Percentiles rank a stretch among this genome's conserved stretches.
These are phyloP conservation scores for Drosophila infuscata DNA, from an alignment of 2,888 invertebrate species.

Conservation along the genomic window DNA sequence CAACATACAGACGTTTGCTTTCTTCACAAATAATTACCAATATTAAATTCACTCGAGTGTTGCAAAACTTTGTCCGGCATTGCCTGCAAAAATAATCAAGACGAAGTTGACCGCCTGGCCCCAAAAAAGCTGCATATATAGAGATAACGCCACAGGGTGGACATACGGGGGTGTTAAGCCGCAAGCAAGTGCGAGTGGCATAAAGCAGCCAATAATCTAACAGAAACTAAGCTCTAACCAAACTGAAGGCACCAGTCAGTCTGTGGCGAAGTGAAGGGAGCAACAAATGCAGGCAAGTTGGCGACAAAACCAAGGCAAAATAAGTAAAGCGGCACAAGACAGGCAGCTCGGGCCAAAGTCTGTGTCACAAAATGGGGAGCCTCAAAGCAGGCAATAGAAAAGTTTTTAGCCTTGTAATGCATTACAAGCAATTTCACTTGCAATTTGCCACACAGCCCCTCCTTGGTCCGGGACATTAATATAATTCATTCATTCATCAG, in stretches of 20 bases:
- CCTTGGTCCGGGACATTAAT: conserved; percentile 40
- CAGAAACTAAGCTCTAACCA: conserved; percentile 33
- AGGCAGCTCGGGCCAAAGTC: conserved; percentile 29
- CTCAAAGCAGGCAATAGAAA: conserved; percentile 65
- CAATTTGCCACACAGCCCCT: conserved; percentile 36
- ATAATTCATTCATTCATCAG: conserved; percentile 60
- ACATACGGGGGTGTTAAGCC: conserved; percentile 16
- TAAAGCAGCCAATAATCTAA: conserved; percentile 75
- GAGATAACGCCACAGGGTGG: conserved; percentile 64
- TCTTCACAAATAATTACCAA: conserved; percentile 66
- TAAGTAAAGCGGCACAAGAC: conserved; percentile 53
- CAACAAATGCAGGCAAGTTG: conserved; percentile 40
- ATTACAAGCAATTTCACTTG: conserved; percentile 79
- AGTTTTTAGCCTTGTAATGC: conserved; percentile 72
- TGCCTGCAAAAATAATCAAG: conserved; percentile 53
- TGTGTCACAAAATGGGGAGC: conserved; percentile 41
- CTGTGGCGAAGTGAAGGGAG: conserved; percentile 10
- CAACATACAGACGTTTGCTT: conserved; percentile 15
- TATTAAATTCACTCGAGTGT: conserved; percentile 54
- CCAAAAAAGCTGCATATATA: conserved; percentile 56
- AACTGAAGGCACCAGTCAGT: conserved; percentile 32
- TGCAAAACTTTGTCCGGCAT: conserved; percentile 55
- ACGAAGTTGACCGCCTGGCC: conserved; percentile 63
- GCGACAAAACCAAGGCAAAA: conserved; percentile 48
- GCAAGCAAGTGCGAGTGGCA: conserved; percentile 38